A percentile compares a stretch with the other conserved stretches of the same genome.
Conservation (phyloP, 2,888 invertebrate species). For the Ceriagrion tenellum region DNA sequence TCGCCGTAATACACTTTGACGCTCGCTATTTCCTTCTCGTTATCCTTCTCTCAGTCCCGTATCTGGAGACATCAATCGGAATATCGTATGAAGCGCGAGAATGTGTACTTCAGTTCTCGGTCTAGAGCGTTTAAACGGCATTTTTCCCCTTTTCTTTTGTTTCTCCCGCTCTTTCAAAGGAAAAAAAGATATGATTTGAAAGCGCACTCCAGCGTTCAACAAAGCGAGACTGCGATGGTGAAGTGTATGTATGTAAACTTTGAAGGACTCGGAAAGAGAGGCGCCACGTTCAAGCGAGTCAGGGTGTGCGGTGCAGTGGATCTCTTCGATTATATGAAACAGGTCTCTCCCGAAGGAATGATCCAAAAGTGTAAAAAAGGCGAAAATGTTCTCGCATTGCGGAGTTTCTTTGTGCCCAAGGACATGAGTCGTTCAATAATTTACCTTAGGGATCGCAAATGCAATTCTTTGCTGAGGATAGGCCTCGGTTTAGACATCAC, state of each 20-base stretch:
- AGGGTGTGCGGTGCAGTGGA: not conserved
- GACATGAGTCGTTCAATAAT: not conserved
- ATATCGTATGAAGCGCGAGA: conserved; percentile 63
- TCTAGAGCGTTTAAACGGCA: conserved; percentile 64
- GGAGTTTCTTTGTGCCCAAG: not conserved
- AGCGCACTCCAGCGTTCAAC: conserved; percentile 64
- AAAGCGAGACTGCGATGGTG: conserved; percentile 58
- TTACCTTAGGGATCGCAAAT: not conserved
- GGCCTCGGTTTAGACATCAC: not conserved
- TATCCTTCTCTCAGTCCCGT: conserved; percentile 3
- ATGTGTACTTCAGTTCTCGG: conserved; percentile 59
- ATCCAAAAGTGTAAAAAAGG: not conserved
- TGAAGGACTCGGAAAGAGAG: conserved; percentile 3
- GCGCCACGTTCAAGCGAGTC: conserved; percentile 38
- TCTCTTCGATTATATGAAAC: conserved; percentile 30
- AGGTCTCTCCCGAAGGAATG: not conserved
- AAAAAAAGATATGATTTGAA: conserved; percentile 51
- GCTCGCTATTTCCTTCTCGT: not conserved
- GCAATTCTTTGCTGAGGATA: not conserved
- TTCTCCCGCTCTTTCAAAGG: conserved; percentile 17
- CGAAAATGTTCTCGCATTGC: not conserved
- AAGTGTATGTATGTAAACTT: conserved; percentile 3
- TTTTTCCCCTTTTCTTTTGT: conserved; percentile 44
- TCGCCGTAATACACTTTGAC: not conserved
- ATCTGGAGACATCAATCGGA: conserved; percentile 61